Evolutionary conservation across 2,797 vertebrate genomes (phyloP).

Genomic region (Nannoperca australis): DNA sequence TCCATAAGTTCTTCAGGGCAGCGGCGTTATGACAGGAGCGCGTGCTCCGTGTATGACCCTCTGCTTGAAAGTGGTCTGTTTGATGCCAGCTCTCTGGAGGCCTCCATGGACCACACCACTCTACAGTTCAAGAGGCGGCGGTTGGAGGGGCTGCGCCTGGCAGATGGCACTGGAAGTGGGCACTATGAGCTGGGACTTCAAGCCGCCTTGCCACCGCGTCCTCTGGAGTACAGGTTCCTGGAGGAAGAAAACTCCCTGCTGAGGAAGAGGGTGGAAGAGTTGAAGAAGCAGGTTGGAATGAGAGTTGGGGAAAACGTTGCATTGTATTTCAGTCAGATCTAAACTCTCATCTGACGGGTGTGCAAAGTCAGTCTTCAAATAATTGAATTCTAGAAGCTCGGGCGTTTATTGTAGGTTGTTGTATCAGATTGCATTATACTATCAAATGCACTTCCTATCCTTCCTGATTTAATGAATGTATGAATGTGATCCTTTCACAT

Average conservation of each 20-base stretch:
- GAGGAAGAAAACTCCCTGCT: slow-evolving; percentile 96
- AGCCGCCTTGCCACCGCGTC: slow-evolving; percentile 83
- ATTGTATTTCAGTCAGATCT: background rate
- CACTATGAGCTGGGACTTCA: slow-evolving; percentile 89
- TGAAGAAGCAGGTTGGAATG: slow-evolving; percentile 94
- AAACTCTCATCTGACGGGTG: background rate
- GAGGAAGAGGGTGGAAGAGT: slow-evolving; percentile 94
- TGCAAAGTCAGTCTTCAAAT: background rate
- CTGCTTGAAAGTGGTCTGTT: slow-evolving; percentile 86
- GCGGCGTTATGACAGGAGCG: slow-evolving; percentile 84
- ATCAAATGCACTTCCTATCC: background rate
- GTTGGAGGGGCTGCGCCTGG: slow-evolving; percentile 90
- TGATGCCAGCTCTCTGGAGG: slow-evolving; percentile 87
- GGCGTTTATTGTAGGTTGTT: background rate
- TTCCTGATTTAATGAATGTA: background rate
- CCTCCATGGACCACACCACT: slow-evolving; percentile 88
- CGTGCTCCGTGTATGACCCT: slow-evolving; percentile 89
- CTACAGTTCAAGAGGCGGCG: slow-evolving; percentile 94
- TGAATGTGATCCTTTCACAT: background rate
- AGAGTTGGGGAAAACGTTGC: background rate
- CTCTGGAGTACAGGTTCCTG: slow-evolving; percentile 93
- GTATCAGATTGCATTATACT: background rate
- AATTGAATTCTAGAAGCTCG: background rate
- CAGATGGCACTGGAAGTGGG: slow-evolving; percentile 76
- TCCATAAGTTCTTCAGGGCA: slow-evolving; percentile 78